phyloP scores from a whole-genome alignment of 2,888 invertebrate species.

The Apodemia zela region DNA sequence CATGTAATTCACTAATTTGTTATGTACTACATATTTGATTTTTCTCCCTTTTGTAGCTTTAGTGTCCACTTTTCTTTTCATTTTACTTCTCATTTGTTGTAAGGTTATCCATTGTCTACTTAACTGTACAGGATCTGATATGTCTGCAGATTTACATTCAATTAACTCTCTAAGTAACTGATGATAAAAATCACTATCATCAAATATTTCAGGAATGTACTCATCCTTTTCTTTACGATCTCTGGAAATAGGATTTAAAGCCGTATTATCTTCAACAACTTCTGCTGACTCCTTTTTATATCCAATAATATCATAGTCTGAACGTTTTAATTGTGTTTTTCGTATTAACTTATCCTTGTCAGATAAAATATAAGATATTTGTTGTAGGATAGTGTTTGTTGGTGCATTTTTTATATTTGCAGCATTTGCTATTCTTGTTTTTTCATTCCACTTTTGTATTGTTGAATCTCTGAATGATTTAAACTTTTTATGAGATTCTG shows the following conservation, averaged over 20 bases:
- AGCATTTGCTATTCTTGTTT: constrained; percentile 87
- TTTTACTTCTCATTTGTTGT: constrained; percentile 93
- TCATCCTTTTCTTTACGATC: constrained; percentile 76
- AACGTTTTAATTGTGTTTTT: constrained; percentile 89
- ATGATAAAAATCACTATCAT: constrained; percentile 98
- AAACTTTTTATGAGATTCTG: constrained; percentile 81
- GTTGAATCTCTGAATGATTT: constrained; percentile 86
- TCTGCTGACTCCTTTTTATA: constrained; percentile 49
- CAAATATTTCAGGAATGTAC: constrained; percentile 92
- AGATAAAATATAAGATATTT: constrained; percentile 91
- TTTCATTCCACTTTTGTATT: constrained; percentile 97
- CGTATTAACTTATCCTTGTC: constrained; percentile 88
- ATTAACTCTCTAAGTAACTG: constrained; percentile 94
- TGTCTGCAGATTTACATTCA: constrained; percentile 91
- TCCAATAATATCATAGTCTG: constrained; percentile 86
- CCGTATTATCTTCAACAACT: constrained; percentile 39
- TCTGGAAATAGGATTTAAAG: constrained; percentile 41
- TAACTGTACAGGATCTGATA: constrained; percentile 91
- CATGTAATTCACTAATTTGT: constrained; percentile 94
- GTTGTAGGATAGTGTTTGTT: constrained; percentile 84
- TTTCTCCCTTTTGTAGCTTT: constrained; percentile 96
- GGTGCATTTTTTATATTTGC: constrained; percentile 82
- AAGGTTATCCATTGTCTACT: constrained; percentile 95
- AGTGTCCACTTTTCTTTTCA: constrained; percentile 96
- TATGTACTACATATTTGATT: constrained; percentile 91